phyloP scores from a whole-genome alignment of 2,113 vertebrate species.

The Cebus imitator region DNA sequence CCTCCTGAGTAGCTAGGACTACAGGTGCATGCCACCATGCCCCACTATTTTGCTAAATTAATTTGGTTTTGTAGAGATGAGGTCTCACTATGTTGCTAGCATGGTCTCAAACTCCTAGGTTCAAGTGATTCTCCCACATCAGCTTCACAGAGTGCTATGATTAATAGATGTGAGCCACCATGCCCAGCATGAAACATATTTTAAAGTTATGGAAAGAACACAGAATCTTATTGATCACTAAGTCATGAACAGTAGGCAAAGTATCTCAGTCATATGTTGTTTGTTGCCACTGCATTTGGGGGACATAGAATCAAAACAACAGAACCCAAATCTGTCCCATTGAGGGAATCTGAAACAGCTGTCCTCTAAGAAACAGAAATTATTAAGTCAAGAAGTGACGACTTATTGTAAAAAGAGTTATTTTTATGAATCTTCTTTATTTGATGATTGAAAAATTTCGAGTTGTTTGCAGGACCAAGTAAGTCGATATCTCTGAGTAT shows the following conservation, averaged over 20 bases:
- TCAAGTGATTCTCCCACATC: no score
- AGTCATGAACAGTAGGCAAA: not conserved
- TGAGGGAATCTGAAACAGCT: not conserved
- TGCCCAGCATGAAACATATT: not conserved
- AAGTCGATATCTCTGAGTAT: not conserved
- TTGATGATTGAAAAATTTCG: not conserved
- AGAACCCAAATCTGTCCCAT: not conserved
- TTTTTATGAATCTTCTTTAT: not conserved
- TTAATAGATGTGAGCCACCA: no score
- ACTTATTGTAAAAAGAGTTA: not conserved
- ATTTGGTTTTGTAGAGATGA: no score
- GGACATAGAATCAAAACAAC: not conserved
- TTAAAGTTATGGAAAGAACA: not conserved
- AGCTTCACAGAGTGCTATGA: no score
- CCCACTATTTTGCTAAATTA: no score
- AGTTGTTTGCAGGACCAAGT: not conserved
- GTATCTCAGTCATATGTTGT: no score
- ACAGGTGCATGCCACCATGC: no score
- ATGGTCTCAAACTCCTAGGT: no score
- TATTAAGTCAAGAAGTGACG: not conserved
- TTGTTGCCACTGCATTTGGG: not conserved
- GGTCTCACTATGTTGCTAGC: no score
- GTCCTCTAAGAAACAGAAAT: conserved; percentile 12
- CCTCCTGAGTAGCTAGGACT: no score
- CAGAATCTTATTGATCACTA: not conserved